Base-by-base conservation (phyloP, 37 sponge, comb jelly and placozoan genomes). In the Haliclona indistincta region DNA sequence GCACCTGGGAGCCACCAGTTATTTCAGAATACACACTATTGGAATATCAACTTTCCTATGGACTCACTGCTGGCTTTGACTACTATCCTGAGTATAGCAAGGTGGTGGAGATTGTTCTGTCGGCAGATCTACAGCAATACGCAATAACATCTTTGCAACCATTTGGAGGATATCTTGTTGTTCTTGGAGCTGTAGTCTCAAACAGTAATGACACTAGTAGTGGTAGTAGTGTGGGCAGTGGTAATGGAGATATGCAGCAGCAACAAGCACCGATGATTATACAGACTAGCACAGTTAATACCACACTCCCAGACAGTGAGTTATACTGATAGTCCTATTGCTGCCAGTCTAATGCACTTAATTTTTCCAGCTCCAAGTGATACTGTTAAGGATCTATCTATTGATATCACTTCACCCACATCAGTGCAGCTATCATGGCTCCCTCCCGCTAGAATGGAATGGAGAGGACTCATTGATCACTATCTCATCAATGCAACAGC, bases 361-460 rank as follows among this genome's bases (percentile, higher is more conserved):
- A n/a, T n/a, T n/a, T n/a, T n/a, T n/a, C n/a, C 28, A 6, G 60
- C 60, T 58, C 60, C 60, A 6, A 7, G 6, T n/a, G 60, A 6
- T n/a, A 25, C 60, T 58, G 60, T 58, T 20, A 20, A 58, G n/a
- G 60, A 58, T 8, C 6, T 58, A n/a, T n/a, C 13, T n/a, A n/a
- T 58, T 20, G 6, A n/a, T 58, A 26, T 58, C n/a, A 6, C 11
- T 25, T n/a, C 60, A 11, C 4, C 53, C 35, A 52, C 54, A 43
- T 51, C 54, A 30, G 4, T 71, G 72, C 11, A 3, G 10, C 64
- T 79, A 23, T 66, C 70, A n/a, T 58, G 60, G 60, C 11, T 7
- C 6, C 60, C 60, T 25, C 60, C 60, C 11, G 25, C 11, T 11
- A 58, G 28, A 58, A n/a, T n/a, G n/a, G n/a, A 58, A n/a, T 58